Evolutionary conservation across 2,888 invertebrate genomes (phyloP).

Genomic region (Eubasilissa splendida): DNA sequence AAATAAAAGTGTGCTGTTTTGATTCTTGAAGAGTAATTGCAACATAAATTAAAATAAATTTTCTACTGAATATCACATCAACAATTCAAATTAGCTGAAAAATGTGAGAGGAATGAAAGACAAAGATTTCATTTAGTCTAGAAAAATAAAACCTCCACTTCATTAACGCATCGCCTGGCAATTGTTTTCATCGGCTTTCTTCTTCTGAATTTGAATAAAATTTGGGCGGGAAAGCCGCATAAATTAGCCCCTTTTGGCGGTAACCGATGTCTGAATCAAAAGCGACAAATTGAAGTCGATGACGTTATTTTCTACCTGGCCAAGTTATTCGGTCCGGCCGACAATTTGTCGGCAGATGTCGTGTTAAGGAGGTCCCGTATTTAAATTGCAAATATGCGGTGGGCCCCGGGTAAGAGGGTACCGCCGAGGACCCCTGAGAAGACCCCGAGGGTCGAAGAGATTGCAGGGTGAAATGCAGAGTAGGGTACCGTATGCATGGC

Average conservation of each 20-base stretch:
- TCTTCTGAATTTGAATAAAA: constrained; percentile 42
- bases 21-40: constrained; percentile 3
- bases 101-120: constrained; percentile 17
- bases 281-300: constrained; percentile 55
- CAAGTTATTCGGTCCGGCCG: constrained; percentile 62
- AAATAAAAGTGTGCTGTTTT: neutral
- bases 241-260: constrained; percentile 33
- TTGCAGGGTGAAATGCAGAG: constrained; percentile 71
- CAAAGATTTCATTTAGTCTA: constrained; percentile 36
- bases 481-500: constrained; percentile 63
- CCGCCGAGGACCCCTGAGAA: constrained; percentile 17
- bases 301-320: constrained; percentile 50
- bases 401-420: constrained; percentile 1
- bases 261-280: constrained; percentile 48
- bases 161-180: constrained; percentile 35
- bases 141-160: constrained; percentile 32
- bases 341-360: constrained; percentile 73
- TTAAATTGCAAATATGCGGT: constrained; percentile 72
- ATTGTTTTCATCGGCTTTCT: constrained; percentile 40
- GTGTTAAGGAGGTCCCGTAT: constrained; percentile 74
- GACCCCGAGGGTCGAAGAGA: constrained; percentile 12
- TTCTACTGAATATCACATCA: constrained; percentile 30
- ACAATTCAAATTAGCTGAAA: constrained; percentile 33
- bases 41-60: constrained; percentile 22
- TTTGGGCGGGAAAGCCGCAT: constrained; percentile 16